Evolutionary conservation across 2,797 vertebrate species (phyloP).

Genomic region (Sebastes taczanowskii): DNA sequence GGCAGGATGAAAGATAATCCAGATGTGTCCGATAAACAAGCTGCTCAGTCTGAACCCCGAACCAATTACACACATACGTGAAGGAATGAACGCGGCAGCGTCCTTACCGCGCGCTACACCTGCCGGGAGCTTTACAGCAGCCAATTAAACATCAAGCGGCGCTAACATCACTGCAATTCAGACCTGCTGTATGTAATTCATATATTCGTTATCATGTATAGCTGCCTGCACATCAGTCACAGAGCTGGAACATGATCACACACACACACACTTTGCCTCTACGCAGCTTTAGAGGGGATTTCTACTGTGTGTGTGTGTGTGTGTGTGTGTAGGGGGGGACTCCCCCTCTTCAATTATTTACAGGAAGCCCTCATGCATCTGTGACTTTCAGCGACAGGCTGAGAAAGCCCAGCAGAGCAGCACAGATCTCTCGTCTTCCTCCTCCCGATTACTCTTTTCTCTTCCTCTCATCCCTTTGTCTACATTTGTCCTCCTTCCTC

Average conservation of each 20-base stretch:
- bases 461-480: not conserved
- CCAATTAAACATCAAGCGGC: constrained; percentile 49
- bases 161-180: constrained; percentile 33
- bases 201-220: constrained; percentile 26
- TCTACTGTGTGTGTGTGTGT: constrained; percentile 33
- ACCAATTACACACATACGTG: too few relatives aligned
- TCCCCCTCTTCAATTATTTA: constrained; percentile 79
- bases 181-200: constrained; percentile 23
- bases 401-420: constrained; percentile 64
- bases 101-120: not conserved
- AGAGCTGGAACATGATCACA: constrained; percentile 56
- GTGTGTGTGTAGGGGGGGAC: constrained; percentile 51
- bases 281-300: constrained; percentile 54
- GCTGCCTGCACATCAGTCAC: constrained; percentile 38
- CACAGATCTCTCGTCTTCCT: constrained; percentile 59
- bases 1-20: constrained; percentile 11
- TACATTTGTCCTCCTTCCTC: not conserved
- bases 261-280: constrained; percentile 40
- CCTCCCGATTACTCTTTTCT: constrained; percentile 2
- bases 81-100: not conserved
- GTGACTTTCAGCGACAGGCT: constrained; percentile 66
- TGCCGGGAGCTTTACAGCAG: constrained; percentile 12
- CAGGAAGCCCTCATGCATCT: constrained; percentile 72
- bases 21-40: constrained; percentile 6
- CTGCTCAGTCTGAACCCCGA: not conserved